Conservation (phyloP, 2,888 invertebrate genomes). For the Amphipyra berbera region DNA sequence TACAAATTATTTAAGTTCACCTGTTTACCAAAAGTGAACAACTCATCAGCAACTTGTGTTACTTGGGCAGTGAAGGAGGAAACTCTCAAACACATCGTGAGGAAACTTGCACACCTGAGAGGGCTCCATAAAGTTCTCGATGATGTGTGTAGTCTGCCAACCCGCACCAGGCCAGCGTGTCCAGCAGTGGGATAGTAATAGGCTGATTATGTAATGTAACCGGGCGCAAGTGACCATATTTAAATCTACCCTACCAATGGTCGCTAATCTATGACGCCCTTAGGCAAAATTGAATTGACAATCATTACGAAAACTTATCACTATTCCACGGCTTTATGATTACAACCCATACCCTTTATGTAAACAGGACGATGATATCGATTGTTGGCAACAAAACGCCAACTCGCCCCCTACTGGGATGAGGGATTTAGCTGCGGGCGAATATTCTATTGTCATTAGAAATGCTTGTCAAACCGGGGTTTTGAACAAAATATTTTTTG, state of each 20-base stretch:
- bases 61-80: too few species aligned
- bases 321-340: conserved; percentile 33
- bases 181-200: too few species aligned
- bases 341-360: conserved; percentile 38
- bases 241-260: conserved; percentile 20
- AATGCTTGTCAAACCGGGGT: conserved; percentile 20
- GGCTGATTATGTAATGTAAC: too few species aligned
- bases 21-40: too few species aligned
- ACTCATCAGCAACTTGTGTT: too few species aligned
- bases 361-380: conserved; percentile 48
- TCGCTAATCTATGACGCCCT: conserved; percentile 27
- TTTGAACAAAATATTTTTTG: conserved; percentile 29
- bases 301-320: conserved; percentile 42
- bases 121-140: too few species aligned
- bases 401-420: conserved; percentile 28
- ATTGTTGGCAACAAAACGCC: conserved; percentile 44
- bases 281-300: conserved; percentile 40
- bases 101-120: too few species aligned
- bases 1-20: too few species aligned
- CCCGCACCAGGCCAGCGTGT: too few species aligned
- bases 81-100: too few species aligned
- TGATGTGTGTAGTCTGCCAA: too few species aligned
- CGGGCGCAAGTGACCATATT: conserved; percentile 1
- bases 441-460: conserved; percentile 56
- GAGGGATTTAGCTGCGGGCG: conserved; percentile 40